Evolutionary conservation across 1,140 invertebrate genomes (phyloP).

Genomic region (Periplaneta americana): DNA sequence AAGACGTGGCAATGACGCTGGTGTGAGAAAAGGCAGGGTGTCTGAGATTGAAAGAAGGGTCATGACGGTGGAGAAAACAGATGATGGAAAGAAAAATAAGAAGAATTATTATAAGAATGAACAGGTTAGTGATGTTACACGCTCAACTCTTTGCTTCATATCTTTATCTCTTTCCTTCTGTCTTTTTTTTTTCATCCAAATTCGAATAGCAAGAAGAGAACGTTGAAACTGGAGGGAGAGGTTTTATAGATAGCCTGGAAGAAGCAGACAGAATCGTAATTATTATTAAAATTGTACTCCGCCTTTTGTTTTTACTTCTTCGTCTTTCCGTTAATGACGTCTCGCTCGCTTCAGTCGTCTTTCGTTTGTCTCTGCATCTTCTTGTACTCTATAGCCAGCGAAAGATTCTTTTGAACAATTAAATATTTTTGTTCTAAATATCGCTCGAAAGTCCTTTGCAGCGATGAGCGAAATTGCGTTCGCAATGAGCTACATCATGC

Average conservation of each 20-base stretch:
- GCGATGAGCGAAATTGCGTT: not conserved
- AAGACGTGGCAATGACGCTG: not conserved
- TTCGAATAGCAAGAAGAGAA: not conserved
- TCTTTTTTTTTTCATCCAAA: not conserved
- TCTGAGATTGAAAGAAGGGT: not conserved
- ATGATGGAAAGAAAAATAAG: not conserved
- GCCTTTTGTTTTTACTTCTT: not conserved
- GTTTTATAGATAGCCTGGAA: not conserved
- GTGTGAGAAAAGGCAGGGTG: not conserved
- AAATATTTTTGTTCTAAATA: not conserved
- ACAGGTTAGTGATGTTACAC: not conserved
- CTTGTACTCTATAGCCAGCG: not conserved
- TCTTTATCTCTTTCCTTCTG: not conserved
- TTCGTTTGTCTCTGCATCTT: not conserved
- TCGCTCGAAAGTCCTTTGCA: not conserved
- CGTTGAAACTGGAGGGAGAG: not conserved
- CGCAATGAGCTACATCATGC: not conserved
- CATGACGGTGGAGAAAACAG: not conserved
- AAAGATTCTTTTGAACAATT: not conserved
- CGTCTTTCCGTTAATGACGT: not conserved
- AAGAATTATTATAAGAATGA: not conserved
- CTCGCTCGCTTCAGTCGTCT: not conserved
- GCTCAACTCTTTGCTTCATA: too few relatives aligned
- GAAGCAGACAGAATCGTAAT: too few relatives aligned
- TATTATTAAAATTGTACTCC: not conserved